Evolutionary conservation across 53 echinoderm and acorn worm genomes (phyloP), one percentile per base, ranked within the genome.

Genomic region (Zoroaster sp.): DNA sequence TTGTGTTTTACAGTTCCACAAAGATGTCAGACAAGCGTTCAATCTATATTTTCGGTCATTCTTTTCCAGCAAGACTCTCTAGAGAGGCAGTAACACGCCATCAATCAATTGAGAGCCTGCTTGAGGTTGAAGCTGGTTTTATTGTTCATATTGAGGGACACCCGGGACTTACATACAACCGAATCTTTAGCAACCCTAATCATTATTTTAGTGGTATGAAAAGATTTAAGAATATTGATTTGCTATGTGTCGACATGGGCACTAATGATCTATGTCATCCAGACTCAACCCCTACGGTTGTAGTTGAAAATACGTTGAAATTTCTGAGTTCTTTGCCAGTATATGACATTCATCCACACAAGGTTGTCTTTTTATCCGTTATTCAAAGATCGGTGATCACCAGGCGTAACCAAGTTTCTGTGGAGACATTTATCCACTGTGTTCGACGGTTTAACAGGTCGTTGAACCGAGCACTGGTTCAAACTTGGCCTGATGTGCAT

Each of bases 11-110:
- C 40, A 37, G 39, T 40, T 73, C 73, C 35, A 73, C 21, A 32
- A 53, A 53, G 53, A 73, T 73, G 73, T 7, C 73, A 4, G 17
- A 73, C 6, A 37, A 32, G 6, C n/a, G 38, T 73, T 0, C 53
- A 53, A 36, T 73, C n/a, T 73, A 73, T 40, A 15, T 73, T 14
- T 73, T 73, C 37, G 73, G 73, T 1, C 73, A 73, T n/a, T 73
- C 73, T 7, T 73, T 73, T 38, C 73, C 73, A 20, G 73, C 73
- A 39, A 6, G 73, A 34, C 73, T 73, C n/a, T 36, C 32, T 11
- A 11, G 73, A 36, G n/a, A 73, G 32, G 73, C 73, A 20, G 20
- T 32, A 20, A 36, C 38, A 7, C 42, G 35, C 34, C 73, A 41
- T 37, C n/a, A 34, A 18, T 32, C 32, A 37, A 73, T 73, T 41